phyloP scores from a whole-genome alignment of 1,140 invertebrate genomes.

The Conus betulinus region DNA sequence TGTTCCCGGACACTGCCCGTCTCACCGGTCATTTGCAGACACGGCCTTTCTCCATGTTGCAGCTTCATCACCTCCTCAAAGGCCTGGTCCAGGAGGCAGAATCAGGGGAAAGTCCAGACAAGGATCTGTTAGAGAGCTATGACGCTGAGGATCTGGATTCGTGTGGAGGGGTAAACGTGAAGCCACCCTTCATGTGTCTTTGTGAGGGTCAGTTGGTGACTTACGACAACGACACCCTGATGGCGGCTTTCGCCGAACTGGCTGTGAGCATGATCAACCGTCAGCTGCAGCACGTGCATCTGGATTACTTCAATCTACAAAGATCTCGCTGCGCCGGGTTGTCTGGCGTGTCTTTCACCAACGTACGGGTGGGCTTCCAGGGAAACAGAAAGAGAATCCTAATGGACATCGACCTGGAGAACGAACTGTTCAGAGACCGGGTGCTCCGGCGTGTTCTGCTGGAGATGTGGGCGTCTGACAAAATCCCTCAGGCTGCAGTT shows the following conservation, averaged over 20 bases:
- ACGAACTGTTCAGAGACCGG: conserved; percentile 17
- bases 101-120: background rate
- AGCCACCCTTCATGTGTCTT: conserved; percentile 25
- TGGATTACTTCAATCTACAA: too few relatives aligned
- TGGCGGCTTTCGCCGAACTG: conserved; percentile 17
- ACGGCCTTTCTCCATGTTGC: background rate
- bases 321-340: background rate
- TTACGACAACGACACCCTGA: conserved; percentile 29
- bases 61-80: conserved; percentile 6
- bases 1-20: background rate
- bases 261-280: background rate
- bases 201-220: conserved; percentile 10
- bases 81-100: background rate
- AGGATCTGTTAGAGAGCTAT: background rate
- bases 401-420: conserved; percentile 15
- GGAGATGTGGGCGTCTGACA: conserved; percentile 11
- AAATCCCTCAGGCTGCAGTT: conserved; percentile 6
- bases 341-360: conserved; percentile 13
- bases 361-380: background rate
- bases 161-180: background rate
- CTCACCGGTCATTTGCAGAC: too few relatives aligned
- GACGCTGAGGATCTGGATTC: background rate
- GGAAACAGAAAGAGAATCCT: background rate
- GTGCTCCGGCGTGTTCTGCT: background rate
- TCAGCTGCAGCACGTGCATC: background rate